Percentiles rank a stretch among this genome's conserved stretches.
phyloP scores from a whole-genome alignment of 2,888 invertebrate species.

The Drosophila acutilabella region DNA sequence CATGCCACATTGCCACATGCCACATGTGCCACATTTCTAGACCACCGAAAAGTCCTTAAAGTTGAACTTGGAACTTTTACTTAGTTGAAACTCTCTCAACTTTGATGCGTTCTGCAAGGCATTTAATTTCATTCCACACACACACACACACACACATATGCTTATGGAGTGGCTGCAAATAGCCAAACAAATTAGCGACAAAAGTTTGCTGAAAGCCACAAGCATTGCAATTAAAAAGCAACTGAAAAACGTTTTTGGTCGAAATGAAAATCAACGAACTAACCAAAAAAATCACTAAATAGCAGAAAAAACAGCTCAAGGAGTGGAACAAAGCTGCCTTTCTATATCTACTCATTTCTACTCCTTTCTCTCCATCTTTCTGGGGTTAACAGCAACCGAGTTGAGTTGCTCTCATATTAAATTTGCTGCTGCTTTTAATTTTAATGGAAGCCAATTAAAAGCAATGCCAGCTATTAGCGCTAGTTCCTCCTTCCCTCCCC shows the following conservation, averaged over 20 bases:
- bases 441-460: slow-evolving; percentile 80
- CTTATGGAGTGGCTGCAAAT: slow-evolving; percentile 44
- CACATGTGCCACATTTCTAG: slow-evolving; percentile 24
- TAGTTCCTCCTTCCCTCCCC: neutral
- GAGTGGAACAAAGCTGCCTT: slow-evolving; percentile 6
- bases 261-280: slow-evolving; percentile 30
- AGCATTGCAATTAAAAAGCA: slow-evolving; percentile 67
- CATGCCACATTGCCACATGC: slow-evolving; percentile 20
- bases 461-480: slow-evolving; percentile 59
- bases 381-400: slow-evolving; percentile 8
- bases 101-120: slow-evolving; percentile 52
- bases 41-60: slow-evolving; percentile 55
- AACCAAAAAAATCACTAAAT: slow-evolving; percentile 19
- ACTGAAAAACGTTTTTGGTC: slow-evolving; percentile 28
- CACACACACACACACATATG: slow-evolving; percentile 4
- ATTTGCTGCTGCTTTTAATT: slow-evolving; percentile 76
- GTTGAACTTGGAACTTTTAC: slow-evolving; percentile 44
- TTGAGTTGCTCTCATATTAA: slow-evolving; percentile 66
- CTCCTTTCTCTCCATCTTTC: too few species aligned
- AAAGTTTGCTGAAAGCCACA: slow-evolving; percentile 57
- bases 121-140: slow-evolving; percentile 59
- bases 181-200: slow-evolving; percentile 75
- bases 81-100: slow-evolving; percentile 38
- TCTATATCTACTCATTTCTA: neutral
- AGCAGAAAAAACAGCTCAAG: slow-evolving; percentile 4